Percentiles rank a stretch among this genome's conserved stretches.
Conservation (phyloP, 2,888 invertebrate species). For the Drosophila mimica region DNA sequence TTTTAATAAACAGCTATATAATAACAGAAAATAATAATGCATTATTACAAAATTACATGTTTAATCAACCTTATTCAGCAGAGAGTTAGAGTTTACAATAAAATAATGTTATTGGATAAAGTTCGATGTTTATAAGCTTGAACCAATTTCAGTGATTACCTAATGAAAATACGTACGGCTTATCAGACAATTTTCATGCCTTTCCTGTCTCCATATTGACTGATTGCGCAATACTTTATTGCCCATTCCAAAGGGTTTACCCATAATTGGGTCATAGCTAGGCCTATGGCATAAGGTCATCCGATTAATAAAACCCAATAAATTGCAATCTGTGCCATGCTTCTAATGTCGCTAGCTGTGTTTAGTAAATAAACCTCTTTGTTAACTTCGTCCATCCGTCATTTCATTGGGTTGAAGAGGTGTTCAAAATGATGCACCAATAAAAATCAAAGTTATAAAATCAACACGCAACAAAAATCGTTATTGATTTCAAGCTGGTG, state of each 20-base stretch:
- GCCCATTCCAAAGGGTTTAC: slow-evolving; percentile 23
- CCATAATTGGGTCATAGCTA: slow-evolving; percentile 47
- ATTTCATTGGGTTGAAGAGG: slow-evolving; percentile 26
- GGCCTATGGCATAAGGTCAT: slow-evolving; percentile 37
- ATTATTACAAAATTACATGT: not conserved
- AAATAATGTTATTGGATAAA: not conserved
- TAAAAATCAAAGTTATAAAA: slow-evolving; percentile 60
- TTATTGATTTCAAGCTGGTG: slow-evolving; percentile 56
- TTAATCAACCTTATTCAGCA: too few species aligned
- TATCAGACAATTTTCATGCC: not conserved
- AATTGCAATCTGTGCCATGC: slow-evolving; percentile 51
- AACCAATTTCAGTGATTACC: not conserved
- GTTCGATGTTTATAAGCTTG: not conserved
- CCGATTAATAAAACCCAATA: slow-evolving; percentile 51
- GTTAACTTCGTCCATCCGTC: slow-evolving; percentile 21
- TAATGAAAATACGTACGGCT: not conserved
- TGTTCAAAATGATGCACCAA: slow-evolving; percentile 55
- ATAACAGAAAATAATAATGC: not conserved
- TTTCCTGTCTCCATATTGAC: not conserved
- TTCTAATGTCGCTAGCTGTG: slow-evolving; percentile 26
- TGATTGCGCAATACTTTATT: slow-evolving; percentile 18
- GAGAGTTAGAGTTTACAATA: not conserved
- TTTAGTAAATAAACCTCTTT: slow-evolving; percentile 38
- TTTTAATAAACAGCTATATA: not conserved
- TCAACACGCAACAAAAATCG: slow-evolving; percentile 41